Percentiles rank a stretch among this genome's conserved stretches.
phyloP scores from a whole-genome alignment of 2,113 vertebrate species.

The Neomonachus schauinslandi region DNA sequence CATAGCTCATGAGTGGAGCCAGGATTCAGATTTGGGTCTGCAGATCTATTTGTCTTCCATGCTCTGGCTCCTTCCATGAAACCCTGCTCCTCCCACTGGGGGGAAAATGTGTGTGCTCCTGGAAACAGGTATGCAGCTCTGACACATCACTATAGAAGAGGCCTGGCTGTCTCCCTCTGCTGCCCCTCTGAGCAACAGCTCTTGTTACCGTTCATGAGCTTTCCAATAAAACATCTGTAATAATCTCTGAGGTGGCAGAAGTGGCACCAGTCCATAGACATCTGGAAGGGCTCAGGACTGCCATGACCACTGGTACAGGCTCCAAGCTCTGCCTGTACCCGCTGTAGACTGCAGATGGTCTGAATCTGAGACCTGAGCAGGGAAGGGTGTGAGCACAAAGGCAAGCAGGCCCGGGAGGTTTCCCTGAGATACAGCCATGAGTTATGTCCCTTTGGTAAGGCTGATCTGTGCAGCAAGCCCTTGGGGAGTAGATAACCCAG shows the following conservation, averaged over 20 bases:
- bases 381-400: slow-evolving; percentile 46
- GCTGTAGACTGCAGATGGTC: not conserved
- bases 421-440: slow-evolving; percentile 53
- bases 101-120: not conserved
- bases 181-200: rapidly evolving
- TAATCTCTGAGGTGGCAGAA: not conserved
- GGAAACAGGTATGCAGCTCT: not conserved
- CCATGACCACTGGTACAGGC: not conserved
- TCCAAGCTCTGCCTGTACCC: not conserved
- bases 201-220: not conserved
- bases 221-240: not conserved
- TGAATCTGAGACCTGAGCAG: not conserved
- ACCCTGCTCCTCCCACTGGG: not conserved
- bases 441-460: slow-evolving; percentile 65
- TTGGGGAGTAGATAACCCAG: slow-evolving; percentile 69
- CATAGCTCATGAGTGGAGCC: not conserved
- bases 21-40: not conserved
- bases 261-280: not conserved
- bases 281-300: not conserved
- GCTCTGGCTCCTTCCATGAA: not conserved
- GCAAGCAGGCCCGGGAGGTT: slow-evolving; percentile 20
- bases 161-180: not conserved
- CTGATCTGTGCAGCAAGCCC: slow-evolving; percentile 58
- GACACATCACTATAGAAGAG: rapidly evolving
- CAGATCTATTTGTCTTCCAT: not conserved